These are phyloP conservation scores for Drosophila mettleri DNA, from an alignment of 2,888 invertebrate genomes.

Conservation along the genomic window DNA sequence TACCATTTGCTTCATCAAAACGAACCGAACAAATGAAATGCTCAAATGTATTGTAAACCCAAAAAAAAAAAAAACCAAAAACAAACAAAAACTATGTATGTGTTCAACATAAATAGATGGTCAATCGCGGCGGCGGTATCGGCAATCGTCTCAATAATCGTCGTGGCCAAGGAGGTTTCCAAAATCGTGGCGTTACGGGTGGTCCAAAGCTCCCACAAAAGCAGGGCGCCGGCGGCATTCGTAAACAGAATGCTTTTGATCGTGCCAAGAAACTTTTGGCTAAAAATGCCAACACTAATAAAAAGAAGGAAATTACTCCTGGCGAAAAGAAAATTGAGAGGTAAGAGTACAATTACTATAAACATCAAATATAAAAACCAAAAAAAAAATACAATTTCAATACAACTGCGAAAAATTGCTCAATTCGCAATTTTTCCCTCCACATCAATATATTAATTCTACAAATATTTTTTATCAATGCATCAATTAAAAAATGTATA, in stretches of 20 bases:
- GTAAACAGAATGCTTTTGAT: slow-evolving; percentile 86
- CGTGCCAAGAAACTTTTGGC: slow-evolving; percentile 86
- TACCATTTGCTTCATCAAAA: slow-evolving; percentile 40
- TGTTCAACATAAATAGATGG: slow-evolving; percentile 72
- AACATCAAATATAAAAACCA: slow-evolving; percentile 45
- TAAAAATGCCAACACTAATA: slow-evolving; percentile 85
- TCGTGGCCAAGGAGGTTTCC: slow-evolving; percentile 85
- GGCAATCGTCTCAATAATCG: slow-evolving; percentile 82
- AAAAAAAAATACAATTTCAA: slow-evolving; percentile 43
- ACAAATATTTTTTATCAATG: slow-evolving; percentile 57
- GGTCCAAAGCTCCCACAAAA: slow-evolving; percentile 84
- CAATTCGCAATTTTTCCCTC: slow-evolving; percentile 52
- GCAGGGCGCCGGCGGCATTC: slow-evolving; percentile 85
- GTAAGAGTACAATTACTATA: slow-evolving; percentile 83
- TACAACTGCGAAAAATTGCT: slow-evolving; percentile 49
- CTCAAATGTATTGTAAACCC: slow-evolving; percentile 47
- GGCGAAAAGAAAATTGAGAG: slow-evolving; percentile 85
- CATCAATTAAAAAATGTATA: slow-evolving; percentile 34
- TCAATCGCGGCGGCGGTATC: slow-evolving; percentile 83
- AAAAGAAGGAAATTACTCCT: slow-evolving; percentile 85
- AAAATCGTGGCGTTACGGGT: slow-evolving; percentile 84
- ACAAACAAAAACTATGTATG: slow-evolving; percentile 15
- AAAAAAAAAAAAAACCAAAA: background rate
- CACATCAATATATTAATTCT: slow-evolving; percentile 44
- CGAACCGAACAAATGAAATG: slow-evolving; percentile 9